Evolutionary conservation across 1,140 invertebrate species (phyloP), one percentile per base, ranked within the genome.

Genomic region (Nautilus pompilius): DNA sequence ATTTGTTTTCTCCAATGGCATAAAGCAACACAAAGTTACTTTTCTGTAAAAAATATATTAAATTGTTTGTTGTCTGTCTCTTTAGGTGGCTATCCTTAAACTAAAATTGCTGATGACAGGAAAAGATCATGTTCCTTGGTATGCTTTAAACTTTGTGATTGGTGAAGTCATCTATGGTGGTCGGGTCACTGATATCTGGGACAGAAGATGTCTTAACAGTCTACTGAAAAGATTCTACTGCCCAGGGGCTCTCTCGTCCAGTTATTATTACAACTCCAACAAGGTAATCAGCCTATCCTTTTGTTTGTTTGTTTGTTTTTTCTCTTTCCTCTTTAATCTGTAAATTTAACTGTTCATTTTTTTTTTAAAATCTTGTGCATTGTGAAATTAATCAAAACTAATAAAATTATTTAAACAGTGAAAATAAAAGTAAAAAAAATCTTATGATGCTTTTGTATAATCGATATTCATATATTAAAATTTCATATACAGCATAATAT

Each of bases 131-230:
- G 90, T 93, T 58, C 91, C 91, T 0, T 95, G 92, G 91, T 89
- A 91, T 75, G 91, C 92, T 1, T 84, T 93, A 51, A 87, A 88
- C 67, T 94, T 93, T 73, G 89, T 91, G 34, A 91, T 90, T 69
- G 89, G 89, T 87, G 81, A 76, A 48, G 76, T 93, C 45, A 93
- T 89, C 4, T 95, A 94, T 82, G 93, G 93, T 5, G 93, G 93
- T n/a, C 86, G 93, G 68, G 83, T 84, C 2, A 84, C 83, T 53
- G 82, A 83, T 63, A 80, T 82, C 54, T 78, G 78, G 78, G 82
- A 84, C 62, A 68, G 81, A 56, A 63, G 82, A 32, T 82, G 79
- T 66, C 69, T 84, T 1, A 77, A 77, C 29, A 78, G 73, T 49
- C 68, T 83, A 89, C 93, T 80, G 0, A 63, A 91, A 77, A 89